Percentiles rank a stretch among this genome's conserved stretches.
These are phyloP conservation scores for Chrysoperla carnea DNA, from an alignment of 1,140 invertebrate genomes.

Conservation along the genomic window DNA sequence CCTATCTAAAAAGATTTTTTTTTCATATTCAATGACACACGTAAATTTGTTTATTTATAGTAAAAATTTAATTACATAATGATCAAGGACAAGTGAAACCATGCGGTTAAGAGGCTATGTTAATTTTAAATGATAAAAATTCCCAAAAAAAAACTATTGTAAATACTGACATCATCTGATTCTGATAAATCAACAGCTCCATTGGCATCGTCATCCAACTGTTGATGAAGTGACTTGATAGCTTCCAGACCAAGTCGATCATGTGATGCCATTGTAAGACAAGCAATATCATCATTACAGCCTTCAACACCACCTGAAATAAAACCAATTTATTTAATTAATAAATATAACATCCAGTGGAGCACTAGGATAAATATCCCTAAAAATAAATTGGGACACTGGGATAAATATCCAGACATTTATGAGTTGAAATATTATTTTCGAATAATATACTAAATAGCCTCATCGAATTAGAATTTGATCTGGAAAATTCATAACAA, in stretches of 20 bases:
- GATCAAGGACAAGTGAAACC: too few relatives aligned
- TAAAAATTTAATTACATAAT: too few relatives aligned
- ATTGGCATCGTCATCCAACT: constrained; percentile 87
- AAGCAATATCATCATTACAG: constrained; percentile 50
- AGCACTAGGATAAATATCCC: neutral
- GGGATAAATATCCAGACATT: too few relatives aligned
- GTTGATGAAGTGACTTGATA: constrained; percentile 68
- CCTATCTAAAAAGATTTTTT: too few relatives aligned
- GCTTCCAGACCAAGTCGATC: constrained; percentile 76
- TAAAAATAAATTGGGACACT: neutral
- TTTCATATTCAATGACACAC: too few relatives aligned
- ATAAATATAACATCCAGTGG: neutral
- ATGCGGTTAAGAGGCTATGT: too few relatives aligned
- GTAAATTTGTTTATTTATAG: too few relatives aligned
- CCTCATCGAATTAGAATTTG: too few relatives aligned
- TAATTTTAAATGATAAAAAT: too few relatives aligned
- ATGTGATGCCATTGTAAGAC: constrained; percentile 47
- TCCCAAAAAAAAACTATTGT: neutral
- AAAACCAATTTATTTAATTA: constrained; percentile 5
- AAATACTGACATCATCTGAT: constrained; percentile 73
- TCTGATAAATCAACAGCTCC: constrained; percentile 87
- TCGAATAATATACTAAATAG: too few relatives aligned
- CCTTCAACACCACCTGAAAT: constrained; percentile 16
- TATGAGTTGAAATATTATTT: too few relatives aligned
- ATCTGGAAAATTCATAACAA: too few relatives aligned